Conservation (phyloP, 2,797 vertebrate species). For the Rhabdomys pumilio region DNA sequence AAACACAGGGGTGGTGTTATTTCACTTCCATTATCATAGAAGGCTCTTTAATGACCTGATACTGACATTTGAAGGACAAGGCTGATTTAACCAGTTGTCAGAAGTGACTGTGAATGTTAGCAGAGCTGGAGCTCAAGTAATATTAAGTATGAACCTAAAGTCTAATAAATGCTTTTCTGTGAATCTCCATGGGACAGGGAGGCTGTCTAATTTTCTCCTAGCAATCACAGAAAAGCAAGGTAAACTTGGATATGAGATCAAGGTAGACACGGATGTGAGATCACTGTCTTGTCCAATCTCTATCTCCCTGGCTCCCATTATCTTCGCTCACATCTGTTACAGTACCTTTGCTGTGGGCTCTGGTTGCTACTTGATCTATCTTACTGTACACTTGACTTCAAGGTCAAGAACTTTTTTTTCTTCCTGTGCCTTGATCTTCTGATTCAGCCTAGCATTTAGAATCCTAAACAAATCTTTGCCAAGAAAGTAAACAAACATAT, state of each 20-base stretch:
- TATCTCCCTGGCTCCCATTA: not conserved
- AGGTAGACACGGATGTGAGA: not conserved
- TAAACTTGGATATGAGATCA: not conserved
- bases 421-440: not conserved
- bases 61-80: not conserved
- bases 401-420: slow-evolving; percentile 44
- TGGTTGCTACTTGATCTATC: not conserved
- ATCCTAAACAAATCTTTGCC: slow-evolving; percentile 37
- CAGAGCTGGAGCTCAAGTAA: not conserved
- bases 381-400: slow-evolving; percentile 8
- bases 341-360: not conserved
- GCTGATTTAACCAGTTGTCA: not conserved
- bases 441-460: not conserved
- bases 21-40: not conserved
- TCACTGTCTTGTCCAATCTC: not conserved
- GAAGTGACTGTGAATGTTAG: not conserved
- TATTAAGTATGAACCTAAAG: not conserved
- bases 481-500: not conserved
- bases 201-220: not conserved
- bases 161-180: not conserved
- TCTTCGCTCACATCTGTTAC: not conserved
- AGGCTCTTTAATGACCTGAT: not conserved
- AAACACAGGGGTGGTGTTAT: not conserved
- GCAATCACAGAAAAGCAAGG: not conserved
- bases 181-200: not conserved